Percentiles rank a stretch among this genome's conserved stretches.
Evolutionary conservation across 92 coral and sea anemone genomes (phyloP).

Genomic region (Zoanthus sociatus): DNA sequence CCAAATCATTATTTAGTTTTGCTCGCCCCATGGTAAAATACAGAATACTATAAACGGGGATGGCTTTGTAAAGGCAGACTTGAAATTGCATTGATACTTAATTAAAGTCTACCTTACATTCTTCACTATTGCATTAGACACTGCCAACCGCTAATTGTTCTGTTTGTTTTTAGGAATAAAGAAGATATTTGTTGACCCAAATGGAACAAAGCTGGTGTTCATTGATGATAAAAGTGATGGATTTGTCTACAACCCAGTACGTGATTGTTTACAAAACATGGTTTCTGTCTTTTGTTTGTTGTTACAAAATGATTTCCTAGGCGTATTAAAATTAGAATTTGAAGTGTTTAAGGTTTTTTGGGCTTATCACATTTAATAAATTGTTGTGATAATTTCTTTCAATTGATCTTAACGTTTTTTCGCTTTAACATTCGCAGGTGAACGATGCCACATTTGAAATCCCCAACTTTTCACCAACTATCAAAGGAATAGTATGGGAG

Average conservation of each 20-base stretch:
- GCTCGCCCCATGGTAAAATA: no score
- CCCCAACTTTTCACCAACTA: constrained; percentile 97
- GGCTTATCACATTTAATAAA: no score
- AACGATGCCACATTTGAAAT: constrained; percentile 98
- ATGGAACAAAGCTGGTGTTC: constrained; percentile 93
- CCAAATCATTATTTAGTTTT: no score
- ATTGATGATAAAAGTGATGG: constrained; percentile 99
- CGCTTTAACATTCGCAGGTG: constrained; percentile 64
- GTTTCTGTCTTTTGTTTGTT: neutral
- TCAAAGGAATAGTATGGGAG: constrained; percentile 94
- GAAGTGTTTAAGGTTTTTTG: no score
- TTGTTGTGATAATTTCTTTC: no score
- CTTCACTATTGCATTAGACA: no score
- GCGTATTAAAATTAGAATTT: no score
- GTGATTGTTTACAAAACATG: constrained; percentile 15
- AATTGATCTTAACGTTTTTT: neutral
- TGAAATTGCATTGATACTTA: no score
- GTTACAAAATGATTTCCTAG: neutral
- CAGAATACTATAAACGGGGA: no score
- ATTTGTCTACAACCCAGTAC: constrained; percentile 96
- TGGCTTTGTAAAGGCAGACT: no score
- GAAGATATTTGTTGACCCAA: constrained; percentile 89
- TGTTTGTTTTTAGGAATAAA: constrained; percentile 77
- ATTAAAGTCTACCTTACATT: no score
- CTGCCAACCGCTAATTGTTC: no score